Percentiles rank a stretch among this genome's conserved stretches.
Conservation (phyloP, 2,113 vertebrate genomes). For the Atractosteus spatula region DNA sequence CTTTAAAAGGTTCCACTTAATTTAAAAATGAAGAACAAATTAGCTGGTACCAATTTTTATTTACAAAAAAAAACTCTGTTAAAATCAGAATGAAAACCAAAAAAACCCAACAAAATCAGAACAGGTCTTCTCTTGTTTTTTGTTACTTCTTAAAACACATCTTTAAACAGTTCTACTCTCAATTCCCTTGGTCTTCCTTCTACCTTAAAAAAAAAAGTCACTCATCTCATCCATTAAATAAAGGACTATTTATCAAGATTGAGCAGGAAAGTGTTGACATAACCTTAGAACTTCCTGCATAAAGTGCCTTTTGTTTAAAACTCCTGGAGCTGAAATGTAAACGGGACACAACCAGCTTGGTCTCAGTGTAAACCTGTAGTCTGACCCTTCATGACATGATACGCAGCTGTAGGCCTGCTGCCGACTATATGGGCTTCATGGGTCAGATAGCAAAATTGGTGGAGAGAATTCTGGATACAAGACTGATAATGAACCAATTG, state of each 20-base stretch:
- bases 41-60: no score
- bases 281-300: constrained; percentile 24
- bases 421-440: background rate
- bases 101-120: no score
- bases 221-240: background rate
- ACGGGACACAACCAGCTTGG: constrained; percentile 21
- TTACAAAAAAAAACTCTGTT: no score
- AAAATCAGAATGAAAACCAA: no score
- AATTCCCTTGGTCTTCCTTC: background rate
- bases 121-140: no score
- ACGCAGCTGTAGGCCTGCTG: constrained; percentile 31
- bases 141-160: no score
- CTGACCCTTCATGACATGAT: constrained; percentile 25
- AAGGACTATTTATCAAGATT: background rate
- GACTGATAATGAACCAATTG: no score
- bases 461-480: background rate
- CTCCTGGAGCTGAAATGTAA: constrained; percentile 25
- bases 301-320: constrained; percentile 29
- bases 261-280: constrained; percentile 23
- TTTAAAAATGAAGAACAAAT: no score
- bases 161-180: background rate
- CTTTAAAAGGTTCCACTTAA: no score
- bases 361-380: constrained; percentile 17
- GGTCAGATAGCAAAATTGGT: background rate
- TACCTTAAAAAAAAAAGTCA: background rate